Evolutionary conservation across 2,113 vertebrate species (phyloP).

Genomic region (Lophura nycthemera): DNA sequence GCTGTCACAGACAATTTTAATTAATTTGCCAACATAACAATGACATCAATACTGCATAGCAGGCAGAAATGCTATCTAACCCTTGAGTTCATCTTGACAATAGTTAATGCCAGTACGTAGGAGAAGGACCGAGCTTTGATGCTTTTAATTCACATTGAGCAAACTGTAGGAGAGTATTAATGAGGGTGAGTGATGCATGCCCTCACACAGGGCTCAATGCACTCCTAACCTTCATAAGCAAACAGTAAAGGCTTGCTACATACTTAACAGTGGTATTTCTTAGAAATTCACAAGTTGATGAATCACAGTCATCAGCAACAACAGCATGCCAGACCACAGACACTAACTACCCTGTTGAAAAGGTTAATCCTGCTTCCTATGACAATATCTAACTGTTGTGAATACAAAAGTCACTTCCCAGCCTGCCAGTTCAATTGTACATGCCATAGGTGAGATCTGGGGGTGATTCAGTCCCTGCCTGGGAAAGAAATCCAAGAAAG

Average conservation of each 20-base stretch:
- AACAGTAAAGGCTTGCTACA: accelerated
- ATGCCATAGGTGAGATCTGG: accelerated
- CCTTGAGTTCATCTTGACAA: neutral
- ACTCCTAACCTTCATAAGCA: neutral
- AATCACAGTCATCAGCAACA: neutral
- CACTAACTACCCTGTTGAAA: neutral
- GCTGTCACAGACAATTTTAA: constrained; percentile 28
- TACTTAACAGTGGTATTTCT: neutral
- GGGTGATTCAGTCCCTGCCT: accelerated
- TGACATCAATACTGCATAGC: constrained; percentile 28
- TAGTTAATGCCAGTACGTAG: neutral
- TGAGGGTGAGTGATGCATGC: neutral
- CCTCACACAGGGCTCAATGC: neutral
- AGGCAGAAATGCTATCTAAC: constrained; percentile 34
- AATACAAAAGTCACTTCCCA: neutral
- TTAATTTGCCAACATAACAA: constrained; percentile 28
- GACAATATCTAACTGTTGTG: neutral
- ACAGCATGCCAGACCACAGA: neutral
- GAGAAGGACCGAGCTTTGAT: neutral
- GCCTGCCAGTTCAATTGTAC: neutral
- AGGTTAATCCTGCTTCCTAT: neutral
- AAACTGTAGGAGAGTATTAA: neutral
- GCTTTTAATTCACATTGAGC: neutral
- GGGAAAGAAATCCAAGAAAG: neutral
- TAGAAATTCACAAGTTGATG: neutral